Conservation (phyloP, 2,113 vertebrate species). For the Cranoglanis bouderius region DNA sequence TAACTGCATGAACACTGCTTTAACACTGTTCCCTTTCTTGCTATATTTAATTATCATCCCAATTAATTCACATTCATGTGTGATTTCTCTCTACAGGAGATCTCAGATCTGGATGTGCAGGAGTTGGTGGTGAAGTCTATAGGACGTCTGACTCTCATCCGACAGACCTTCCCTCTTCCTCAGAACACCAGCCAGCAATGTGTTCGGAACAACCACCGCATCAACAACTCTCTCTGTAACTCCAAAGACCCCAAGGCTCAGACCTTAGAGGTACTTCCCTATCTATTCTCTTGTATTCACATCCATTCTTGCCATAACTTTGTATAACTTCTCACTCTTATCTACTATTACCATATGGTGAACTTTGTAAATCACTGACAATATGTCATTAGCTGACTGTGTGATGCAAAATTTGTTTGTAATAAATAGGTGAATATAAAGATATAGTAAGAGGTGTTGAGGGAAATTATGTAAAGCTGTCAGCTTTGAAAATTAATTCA, state of each 20-base stretch:
- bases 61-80: neutral
- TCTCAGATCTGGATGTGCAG: slow-evolving; percentile 90
- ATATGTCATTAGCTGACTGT: neutral
- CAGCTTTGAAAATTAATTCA: neutral
- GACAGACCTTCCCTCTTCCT: slow-evolving; percentile 93
- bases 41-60: neutral
- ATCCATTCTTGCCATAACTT: neutral
- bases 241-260: slow-evolving; percentile 91
- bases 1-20: neutral
- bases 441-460: neutral
- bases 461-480: neutral
- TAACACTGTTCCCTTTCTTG: neutral
- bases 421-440: neutral
- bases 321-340: neutral
- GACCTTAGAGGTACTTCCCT: slow-evolving; percentile 85
- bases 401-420: neutral
- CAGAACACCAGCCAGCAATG: slow-evolving; percentile 93
- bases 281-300: neutral
- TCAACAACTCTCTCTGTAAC: slow-evolving; percentile 95
- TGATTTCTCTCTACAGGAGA: slow-evolving; percentile 77
- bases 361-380: neutral
- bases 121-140: slow-evolving; percentile 97
- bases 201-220: slow-evolving; percentile 93
- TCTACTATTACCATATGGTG: neutral
- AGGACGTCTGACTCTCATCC: slow-evolving; percentile 91